These are phyloP conservation scores for Chiridota heheva DNA, from an alignment of 35 echinoderm and acorn worm genomes.

Conservation along the genomic window DNA sequence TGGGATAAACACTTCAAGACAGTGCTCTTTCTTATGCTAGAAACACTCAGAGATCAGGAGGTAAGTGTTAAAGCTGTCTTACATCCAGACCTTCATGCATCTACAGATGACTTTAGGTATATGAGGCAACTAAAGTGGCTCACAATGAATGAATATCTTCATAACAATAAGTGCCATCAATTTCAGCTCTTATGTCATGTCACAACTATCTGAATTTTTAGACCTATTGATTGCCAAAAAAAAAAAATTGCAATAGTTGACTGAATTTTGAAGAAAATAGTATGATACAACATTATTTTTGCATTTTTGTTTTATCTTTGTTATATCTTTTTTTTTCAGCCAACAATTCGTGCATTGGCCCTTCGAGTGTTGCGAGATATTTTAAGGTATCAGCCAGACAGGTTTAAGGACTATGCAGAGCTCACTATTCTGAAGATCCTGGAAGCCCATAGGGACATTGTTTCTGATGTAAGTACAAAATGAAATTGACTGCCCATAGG, in stretches of 20 bases:
- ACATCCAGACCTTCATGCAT: not conserved
- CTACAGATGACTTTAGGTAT: too few species aligned
- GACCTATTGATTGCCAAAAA: too few species aligned
- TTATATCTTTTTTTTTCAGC: slow-evolving; percentile 41
- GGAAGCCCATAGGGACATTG: slow-evolving; percentile 88
- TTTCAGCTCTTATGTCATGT: too few species aligned
- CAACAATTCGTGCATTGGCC: slow-evolving; percentile 90
- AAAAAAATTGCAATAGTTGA: too few species aligned
- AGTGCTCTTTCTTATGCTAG: slow-evolving; percentile 84
- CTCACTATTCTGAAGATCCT: slow-evolving; percentile 96
- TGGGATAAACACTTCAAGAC: slow-evolving; percentile 99
- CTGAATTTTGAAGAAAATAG: too few species aligned
- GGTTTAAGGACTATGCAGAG: slow-evolving; percentile 97
- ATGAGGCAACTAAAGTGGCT: too few species aligned
- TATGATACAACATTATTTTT: not conserved
- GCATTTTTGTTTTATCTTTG: not conserved
- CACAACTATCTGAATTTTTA: too few species aligned
- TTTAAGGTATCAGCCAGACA: slow-evolving; percentile 82
- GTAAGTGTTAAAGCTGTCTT: slow-evolving; percentile 43
- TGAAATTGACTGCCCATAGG: too few species aligned
- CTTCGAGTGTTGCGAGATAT: slow-evolving; percentile 84
- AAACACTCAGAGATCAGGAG: slow-evolving; percentile 90
- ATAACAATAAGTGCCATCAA: too few species aligned
- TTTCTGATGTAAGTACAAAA: slow-evolving; percentile 83
- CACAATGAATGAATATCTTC: too few species aligned